A percentile compares a stretch with the other conserved stretches of the same genome.
phyloP scores from a whole-genome alignment of 2,797 vertebrate genomes.

The Apodemus agrarius region DNA sequence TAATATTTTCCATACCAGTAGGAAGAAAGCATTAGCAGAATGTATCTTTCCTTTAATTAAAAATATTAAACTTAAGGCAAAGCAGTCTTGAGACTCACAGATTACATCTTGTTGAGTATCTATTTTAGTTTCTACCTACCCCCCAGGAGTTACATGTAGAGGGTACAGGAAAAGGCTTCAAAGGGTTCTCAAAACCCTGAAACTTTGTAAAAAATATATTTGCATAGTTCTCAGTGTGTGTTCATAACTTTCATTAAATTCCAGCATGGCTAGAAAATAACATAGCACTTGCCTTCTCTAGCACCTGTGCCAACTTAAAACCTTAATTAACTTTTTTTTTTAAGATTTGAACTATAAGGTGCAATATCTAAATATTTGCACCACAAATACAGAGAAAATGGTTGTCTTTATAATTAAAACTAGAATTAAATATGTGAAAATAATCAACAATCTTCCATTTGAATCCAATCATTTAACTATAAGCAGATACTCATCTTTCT shows the following conservation, averaged over 20 bases:
- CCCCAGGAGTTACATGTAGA: not conserved
- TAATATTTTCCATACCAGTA: not conserved
- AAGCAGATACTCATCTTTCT: not conserved
- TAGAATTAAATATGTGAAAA: slow-evolving; percentile 15
- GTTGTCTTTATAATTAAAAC: not conserved
- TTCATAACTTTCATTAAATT: slow-evolving; percentile 65
- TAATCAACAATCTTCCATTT: not conserved
- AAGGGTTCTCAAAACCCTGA: slow-evolving; percentile 27
- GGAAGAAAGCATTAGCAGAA: slow-evolving; percentile 21
- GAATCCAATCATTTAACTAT: not conserved
- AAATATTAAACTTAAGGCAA: slow-evolving; percentile 43
- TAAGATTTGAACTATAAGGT: slow-evolving; percentile 53
- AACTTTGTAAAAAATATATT: slow-evolving; percentile 60
- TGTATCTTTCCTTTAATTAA: slow-evolving; percentile 47
- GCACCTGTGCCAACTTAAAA: slow-evolving; percentile 68
- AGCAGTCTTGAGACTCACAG: slow-evolving; percentile 10
- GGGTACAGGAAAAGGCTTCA: not conserved
- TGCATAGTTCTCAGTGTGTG: slow-evolving; percentile 59
- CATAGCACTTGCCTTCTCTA: not conserved
- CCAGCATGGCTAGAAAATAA: slow-evolving; percentile 64
- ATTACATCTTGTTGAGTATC: slow-evolving; percentile 3
- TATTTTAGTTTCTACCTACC: not conserved
- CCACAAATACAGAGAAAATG: not conserved
- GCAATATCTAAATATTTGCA: slow-evolving; percentile 11
- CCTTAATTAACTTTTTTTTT: slow-evolving; percentile 62